phyloP scores from a whole-genome alignment of 2,888 invertebrate genomes.

The Polymixis lichenea region DNA sequence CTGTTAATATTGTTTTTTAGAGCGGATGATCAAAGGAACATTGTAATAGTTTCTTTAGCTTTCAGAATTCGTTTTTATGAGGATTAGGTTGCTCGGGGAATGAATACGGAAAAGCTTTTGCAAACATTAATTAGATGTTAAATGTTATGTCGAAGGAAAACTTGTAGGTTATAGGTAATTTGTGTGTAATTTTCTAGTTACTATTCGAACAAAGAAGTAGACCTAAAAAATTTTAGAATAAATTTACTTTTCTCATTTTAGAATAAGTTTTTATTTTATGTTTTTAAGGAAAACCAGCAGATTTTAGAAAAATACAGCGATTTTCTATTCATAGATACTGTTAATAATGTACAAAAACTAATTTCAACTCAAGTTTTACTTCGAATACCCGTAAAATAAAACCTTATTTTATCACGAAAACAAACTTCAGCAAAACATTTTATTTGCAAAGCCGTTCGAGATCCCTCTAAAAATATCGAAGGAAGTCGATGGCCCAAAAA shows the following conservation, averaged over 20 bases:
- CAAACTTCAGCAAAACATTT: conserved; percentile 19
- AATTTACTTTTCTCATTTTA: neutral
- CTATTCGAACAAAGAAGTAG: neutral
- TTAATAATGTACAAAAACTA: conserved; percentile 8
- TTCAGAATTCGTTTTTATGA: neutral
- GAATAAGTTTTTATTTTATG: neutral
- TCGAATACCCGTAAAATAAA: neutral
- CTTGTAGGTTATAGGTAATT: neutral
- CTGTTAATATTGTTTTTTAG: neutral
- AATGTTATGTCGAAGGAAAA: neutral
- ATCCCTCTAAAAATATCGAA: conserved; percentile 35
- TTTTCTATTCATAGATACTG: neutral
- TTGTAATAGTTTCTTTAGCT: neutral
- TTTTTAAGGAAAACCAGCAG: no score
- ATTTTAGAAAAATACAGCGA: neutral
- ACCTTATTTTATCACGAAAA: conserved; percentile 8
- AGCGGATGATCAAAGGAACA: neutral
- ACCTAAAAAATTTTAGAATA: neutral
- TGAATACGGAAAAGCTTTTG: neutral
- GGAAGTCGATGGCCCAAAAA: conserved; percentile 34
- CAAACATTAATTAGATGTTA: neutral
- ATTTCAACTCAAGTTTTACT: neutral
- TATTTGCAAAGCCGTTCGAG: conserved; percentile 16
- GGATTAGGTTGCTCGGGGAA: neutral
- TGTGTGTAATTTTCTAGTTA: neutral